Conservation (phyloP, 2,797 vertebrate species). For the Rhincodon typus region DNA sequence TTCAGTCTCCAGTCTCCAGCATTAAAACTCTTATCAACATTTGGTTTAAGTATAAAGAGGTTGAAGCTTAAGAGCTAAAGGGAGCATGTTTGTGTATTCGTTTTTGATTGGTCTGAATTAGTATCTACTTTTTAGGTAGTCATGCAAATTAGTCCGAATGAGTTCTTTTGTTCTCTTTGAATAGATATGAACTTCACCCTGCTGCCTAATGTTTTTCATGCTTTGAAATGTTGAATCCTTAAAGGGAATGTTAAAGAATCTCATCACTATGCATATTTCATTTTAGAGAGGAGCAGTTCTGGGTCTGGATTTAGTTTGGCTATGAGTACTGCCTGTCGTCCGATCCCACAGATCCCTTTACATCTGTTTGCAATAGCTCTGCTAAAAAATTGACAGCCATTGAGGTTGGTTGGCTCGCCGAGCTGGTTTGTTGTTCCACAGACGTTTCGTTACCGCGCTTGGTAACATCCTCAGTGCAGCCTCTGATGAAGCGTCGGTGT, state of each 20-base stretch:
- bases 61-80: not conserved
- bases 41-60: not conserved
- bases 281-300: not conserved
- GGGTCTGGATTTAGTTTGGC: not conserved
- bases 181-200: not conserved
- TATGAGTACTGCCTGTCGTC: not conserved
- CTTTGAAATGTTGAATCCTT: slow-evolving; percentile 1
- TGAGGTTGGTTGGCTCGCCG: too few relatives aligned
- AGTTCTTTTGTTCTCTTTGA: not conserved
- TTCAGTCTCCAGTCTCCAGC: not conserved
- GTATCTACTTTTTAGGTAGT: not conserved
- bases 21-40: not conserved
- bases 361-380: not conserved
- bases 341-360: not conserved
- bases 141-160: not conserved
- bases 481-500: too few relatives aligned
- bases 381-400: not conserved
- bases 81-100: not conserved
- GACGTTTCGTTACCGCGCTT: too few relatives aligned
- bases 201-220: not conserved
- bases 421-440: too few relatives aligned
- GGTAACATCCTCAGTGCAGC: too few relatives aligned
- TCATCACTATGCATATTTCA: not conserved
- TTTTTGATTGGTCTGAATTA: not conserved
- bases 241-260: not conserved